Percentiles rank a stretch among this genome's conserved stretches.
Conservation (phyloP, 1,140 invertebrate species). For the Batillaria attramentaria region DNA sequence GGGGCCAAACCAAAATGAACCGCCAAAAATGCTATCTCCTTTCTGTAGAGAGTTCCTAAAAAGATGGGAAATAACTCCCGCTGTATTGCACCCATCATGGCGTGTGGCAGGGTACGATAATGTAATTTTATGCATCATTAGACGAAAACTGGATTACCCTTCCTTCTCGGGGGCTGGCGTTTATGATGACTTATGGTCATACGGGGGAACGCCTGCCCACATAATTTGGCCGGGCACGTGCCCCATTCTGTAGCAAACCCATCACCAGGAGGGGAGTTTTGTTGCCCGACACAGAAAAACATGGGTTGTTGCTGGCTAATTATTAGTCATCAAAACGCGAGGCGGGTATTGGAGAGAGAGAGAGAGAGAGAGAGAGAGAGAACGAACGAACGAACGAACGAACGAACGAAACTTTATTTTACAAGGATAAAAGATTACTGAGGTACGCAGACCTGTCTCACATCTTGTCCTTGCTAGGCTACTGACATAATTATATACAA, state of each 20-base stretch:
- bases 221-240: neutral
- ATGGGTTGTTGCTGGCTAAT: no score
- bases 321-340: no score
- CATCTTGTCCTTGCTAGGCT: no score
- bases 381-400: no score
- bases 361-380: no score
- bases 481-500: no score
- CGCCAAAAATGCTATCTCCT: neutral
- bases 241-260: neutral
- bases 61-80: neutral
- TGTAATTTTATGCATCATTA: constrained; percentile 20
- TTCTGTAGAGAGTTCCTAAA: neutral
- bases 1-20: no score
- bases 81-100: neutral
- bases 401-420: no score
- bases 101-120: constrained; percentile 5
- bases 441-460: no score
- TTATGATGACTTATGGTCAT: constrained; percentile 14
- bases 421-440: no score
- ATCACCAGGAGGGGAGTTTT: neutral
- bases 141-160: constrained; percentile 3
- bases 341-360: no score
- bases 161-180: neutral
- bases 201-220: neutral
- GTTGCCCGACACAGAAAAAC: no score